Percentiles rank a stretch among this genome's conserved stretches.
Conservation (phyloP, 2,113 vertebrate species). For the Zootoca vivipara region DNA sequence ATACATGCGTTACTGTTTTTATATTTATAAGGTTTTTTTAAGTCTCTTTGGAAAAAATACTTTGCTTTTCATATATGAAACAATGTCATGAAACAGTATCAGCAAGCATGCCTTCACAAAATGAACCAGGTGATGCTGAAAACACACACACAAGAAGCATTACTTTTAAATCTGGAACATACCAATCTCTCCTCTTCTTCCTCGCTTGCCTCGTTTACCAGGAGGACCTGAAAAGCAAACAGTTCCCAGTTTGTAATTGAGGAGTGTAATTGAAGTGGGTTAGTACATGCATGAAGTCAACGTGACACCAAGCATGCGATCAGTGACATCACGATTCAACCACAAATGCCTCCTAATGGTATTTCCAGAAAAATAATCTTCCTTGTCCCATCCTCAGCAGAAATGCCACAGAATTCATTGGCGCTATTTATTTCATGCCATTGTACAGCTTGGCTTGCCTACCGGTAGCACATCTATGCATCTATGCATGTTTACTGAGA, state of each 20-base stretch:
- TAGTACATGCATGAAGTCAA: not conserved
- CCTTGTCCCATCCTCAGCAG: not conserved
- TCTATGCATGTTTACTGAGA: not conserved
- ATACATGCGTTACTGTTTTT: not conserved
- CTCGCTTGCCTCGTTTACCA: slow-evolving; percentile 95
- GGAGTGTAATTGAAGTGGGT: not conserved
- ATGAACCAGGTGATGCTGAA: not conserved
- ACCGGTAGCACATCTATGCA: not conserved
- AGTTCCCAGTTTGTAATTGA: slow-evolving; percentile 26
- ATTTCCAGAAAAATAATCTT: not conserved
- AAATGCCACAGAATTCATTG: not conserved
- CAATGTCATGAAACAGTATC: no score
- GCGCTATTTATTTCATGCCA: not conserved
- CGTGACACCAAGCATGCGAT: not conserved
- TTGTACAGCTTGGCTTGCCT: not conserved
- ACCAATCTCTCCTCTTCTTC: slow-evolving; percentile 95
- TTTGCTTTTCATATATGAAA: not conserved
- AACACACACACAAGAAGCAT: slow-evolving; percentile 1
- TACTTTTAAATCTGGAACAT: slow-evolving; percentile 64
- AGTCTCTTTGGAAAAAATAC: not conserved
- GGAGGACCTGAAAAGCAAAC: slow-evolving; percentile 87
- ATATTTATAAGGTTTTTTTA: not conserved
- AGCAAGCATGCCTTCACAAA: not conserved
- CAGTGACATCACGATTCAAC: not conserved
- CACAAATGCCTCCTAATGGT: not conserved